A percentile compares a stretch with the other conserved stretches of the same genome.
Conservation (phyloP, 92 coral and sea anemone genomes). For the Epizoanthus fatuus region DNA sequence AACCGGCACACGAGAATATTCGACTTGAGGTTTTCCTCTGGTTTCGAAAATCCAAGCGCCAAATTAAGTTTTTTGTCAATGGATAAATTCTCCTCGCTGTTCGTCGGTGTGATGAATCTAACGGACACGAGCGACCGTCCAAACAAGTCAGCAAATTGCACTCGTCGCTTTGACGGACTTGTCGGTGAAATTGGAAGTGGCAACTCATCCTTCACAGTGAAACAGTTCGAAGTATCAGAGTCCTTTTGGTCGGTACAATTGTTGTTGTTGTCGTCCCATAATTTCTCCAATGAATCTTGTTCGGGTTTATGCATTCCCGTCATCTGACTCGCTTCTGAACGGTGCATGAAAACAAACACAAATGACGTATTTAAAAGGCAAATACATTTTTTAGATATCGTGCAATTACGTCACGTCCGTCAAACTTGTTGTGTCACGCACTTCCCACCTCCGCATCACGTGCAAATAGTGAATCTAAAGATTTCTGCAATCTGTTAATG, state of each 20-base stretch:
- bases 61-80: slow-evolving; percentile 34
- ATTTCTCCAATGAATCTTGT: neutral
- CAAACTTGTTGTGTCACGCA: no score
- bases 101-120: slow-evolving; percentile 90
- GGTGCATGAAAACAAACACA: neutral
- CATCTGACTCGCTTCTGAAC: neutral
- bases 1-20: slow-evolving; percentile 62
- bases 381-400: no score
- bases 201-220: neutral
- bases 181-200: slow-evolving; percentile 41
- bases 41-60: slow-evolving; percentile 35
- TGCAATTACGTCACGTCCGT: no score
- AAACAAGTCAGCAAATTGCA: slow-evolving; percentile 94
- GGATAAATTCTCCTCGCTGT: slow-evolving; percentile 87
- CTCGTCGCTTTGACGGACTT: slow-evolving; percentile 71
- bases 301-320: slow-evolving; percentile 9
- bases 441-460: no score
- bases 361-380: neutral
- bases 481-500: no score
- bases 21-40: slow-evolving; percentile 36
- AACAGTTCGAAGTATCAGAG: neutral
- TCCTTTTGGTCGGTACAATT: neutral
- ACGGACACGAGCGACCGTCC: slow-evolving; percentile 94
- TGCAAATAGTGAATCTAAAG: no score
- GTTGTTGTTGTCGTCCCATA: slow-evolving; percentile 2